Evolutionary conservation across 2,113 vertebrate species (phyloP).

Genomic region (Eulacestoma nigropectus): DNA sequence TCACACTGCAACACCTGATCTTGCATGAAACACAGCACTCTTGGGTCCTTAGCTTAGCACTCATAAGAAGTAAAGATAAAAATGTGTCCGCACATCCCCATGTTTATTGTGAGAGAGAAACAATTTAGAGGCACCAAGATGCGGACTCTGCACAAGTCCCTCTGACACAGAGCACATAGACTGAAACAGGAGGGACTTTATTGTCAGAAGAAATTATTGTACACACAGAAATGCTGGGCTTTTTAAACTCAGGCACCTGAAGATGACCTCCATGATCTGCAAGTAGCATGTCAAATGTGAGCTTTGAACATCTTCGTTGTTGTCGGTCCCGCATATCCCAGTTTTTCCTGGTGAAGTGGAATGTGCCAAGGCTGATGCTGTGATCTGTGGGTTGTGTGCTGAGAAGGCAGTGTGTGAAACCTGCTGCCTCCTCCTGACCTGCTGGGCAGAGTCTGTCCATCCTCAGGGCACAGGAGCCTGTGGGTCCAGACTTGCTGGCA

Average conservation of each 20-base stretch:
- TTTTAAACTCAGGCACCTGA: not conserved
- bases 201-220: not conserved
- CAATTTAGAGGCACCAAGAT: not conserved
- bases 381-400: not conserved
- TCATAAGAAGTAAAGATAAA: not conserved
- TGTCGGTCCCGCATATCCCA: not conserved
- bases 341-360: not conserved
- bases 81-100: not conserved
- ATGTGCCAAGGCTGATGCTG: not conserved
- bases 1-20: not conserved
- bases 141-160: not conserved
- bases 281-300: not conserved
- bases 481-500: not conserved
- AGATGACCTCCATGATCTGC: not conserved
- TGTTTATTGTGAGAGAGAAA: not conserved
- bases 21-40: not conserved
- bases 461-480: not conserved
- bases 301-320: not conserved
- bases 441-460: constrained; percentile 46
- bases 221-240: fast-evolving
- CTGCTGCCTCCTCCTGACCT: constrained; percentile 5
- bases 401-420: not conserved
- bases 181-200: not conserved
- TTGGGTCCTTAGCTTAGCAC: not conserved
- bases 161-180: not conserved